A percentile compares a stretch with the other conserved stretches of the same genome.
Conservation (phyloP, 2,113 vertebrate species). For the Ursus arctos region DNA sequence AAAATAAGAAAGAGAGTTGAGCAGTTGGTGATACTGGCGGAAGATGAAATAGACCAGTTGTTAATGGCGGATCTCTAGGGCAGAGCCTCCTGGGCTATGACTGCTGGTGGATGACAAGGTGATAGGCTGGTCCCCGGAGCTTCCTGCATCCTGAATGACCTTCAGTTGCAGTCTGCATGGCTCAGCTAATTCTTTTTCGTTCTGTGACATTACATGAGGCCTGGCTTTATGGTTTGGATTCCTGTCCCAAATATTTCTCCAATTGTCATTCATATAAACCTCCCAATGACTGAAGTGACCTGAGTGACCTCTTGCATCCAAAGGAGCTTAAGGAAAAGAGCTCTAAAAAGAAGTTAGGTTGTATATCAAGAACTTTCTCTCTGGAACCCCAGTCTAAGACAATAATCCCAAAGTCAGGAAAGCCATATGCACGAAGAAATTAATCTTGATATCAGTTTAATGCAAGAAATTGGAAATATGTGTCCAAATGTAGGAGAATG, state of each 20-base stretch:
- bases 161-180: neutral
- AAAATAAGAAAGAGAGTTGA: neutral
- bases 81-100: neutral
- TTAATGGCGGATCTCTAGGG: neutral
- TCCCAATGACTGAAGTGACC: neutral
- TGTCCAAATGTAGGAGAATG: neutral
- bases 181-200: neutral
- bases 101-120: neutral
- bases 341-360: neutral
- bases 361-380: conserved; percentile 3
- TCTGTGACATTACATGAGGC: neutral
- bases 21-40: neutral
- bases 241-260: neutral
- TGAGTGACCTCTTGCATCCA: neutral
- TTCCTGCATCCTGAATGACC: neutral
- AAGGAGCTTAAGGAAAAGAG: conserved; percentile 9
- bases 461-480: neutral
- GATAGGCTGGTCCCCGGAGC: neutral
- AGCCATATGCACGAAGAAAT: conserved; percentile 20
- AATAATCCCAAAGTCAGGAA: neutral
- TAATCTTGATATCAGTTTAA: neutral
- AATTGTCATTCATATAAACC: neutral
- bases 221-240: neutral
- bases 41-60: neutral
- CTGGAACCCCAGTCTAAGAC: neutral